Evolutionary conservation across 1,140 invertebrate genomes (phyloP).

Genomic region (Ceratina calcarata): DNA sequence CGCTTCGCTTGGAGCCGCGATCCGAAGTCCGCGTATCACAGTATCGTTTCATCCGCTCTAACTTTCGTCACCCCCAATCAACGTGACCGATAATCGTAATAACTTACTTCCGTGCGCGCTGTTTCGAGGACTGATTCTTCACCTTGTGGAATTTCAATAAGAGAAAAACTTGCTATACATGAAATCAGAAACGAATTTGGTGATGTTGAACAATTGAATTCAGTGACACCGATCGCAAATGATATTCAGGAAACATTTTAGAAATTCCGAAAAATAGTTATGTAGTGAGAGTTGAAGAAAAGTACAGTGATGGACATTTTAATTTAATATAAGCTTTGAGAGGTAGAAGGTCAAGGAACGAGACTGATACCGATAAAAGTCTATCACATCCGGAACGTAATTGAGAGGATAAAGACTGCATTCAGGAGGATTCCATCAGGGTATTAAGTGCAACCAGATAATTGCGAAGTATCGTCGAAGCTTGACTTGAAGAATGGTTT

Average conservation of each 20-base stretch:
- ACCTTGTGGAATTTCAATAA: background rate
- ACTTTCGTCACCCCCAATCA: too few relatives aligned
- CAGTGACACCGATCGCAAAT: background rate
- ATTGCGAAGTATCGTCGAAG: too few relatives aligned
- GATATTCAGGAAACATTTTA: background rate
- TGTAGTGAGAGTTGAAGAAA: background rate
- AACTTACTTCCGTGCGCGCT: background rate
- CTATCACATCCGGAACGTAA: too few relatives aligned
- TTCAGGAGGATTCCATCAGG: too few relatives aligned
- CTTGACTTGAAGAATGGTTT: too few relatives aligned
- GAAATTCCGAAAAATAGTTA: background rate
- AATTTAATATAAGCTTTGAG: too few relatives aligned
- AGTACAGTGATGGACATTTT: background rate
- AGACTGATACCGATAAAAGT: too few relatives aligned
- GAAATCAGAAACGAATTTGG: too few relatives aligned
- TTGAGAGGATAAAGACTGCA: too few relatives aligned
- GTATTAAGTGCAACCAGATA: too few relatives aligned
- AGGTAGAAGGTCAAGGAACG: too few relatives aligned
- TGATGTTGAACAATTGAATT: background rate
- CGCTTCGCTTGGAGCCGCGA: conserved; percentile 1
- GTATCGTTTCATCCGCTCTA: conserved; percentile 29
- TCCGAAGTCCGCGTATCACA: conserved; percentile 1
- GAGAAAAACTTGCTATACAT: too few relatives aligned
- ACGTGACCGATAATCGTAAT: background rate
- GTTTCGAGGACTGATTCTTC: background rate